Conservation (phyloP, 2,888 invertebrate genomes). For the Lasioglossum marginatum region DNA sequence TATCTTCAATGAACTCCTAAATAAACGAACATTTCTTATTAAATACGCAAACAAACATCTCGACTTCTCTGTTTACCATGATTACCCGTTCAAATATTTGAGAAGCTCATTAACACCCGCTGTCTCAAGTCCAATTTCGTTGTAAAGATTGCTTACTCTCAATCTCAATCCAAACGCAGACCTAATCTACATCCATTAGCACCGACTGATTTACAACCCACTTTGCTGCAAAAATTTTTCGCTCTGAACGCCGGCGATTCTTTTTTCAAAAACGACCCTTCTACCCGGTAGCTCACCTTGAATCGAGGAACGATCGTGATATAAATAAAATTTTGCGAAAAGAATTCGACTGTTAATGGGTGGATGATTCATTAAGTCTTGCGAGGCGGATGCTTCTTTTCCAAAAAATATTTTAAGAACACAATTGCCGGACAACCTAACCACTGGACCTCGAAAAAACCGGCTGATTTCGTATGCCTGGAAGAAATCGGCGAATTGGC, state of each 20-base stretch:
- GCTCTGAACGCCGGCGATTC: neutral
- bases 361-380: neutral
- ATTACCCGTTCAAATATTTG: neutral
- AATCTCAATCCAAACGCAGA: neutral
- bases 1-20: neutral
- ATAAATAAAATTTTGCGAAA: neutral
- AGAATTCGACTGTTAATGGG: neutral
- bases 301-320: neutral
- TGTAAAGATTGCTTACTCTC: neutral
- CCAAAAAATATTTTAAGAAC: neutral
- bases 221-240: neutral
- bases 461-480: neutral
- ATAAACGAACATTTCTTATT: neutral
- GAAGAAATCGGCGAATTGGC: conserved; percentile 28
- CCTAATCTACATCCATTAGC: conserved; percentile 6
- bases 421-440: too few relatives aligned
- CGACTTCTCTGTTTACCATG: neutral
- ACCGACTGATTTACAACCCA: neutral
- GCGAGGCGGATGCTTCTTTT: neutral
- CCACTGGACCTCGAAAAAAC: neutral
- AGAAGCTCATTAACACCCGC: neutral
- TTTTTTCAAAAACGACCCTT: neutral
- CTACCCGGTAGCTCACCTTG: neutral
- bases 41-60: neutral
- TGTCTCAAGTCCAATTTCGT: neutral